phyloP scores from a whole-genome alignment of 2,113 vertebrate species.

The Meleagris gallopavo region DNA sequence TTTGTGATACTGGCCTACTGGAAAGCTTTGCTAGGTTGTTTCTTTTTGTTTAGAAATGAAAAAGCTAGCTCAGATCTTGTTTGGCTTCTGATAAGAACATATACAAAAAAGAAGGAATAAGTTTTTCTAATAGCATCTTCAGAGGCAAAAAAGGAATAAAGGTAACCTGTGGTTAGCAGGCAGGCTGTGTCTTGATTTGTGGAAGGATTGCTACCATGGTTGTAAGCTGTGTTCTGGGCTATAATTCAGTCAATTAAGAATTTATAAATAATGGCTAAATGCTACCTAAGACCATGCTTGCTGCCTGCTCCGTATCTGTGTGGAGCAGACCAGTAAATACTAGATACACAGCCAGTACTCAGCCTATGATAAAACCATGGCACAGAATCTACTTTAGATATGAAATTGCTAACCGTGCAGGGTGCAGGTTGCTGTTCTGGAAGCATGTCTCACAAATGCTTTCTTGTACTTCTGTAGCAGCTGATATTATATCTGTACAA shows the following conservation, averaged over 20 bases:
- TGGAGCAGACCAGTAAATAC: background rate
- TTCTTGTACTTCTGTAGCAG: background rate
- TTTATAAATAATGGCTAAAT: conserved; percentile 36
- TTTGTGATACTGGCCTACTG: background rate
- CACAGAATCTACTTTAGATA: background rate
- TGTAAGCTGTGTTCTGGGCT: background rate
- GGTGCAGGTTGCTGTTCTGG: background rate
- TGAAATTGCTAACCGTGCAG: background rate
- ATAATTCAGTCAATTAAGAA: conserved; percentile 51
- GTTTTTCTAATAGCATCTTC: conserved; percentile 46
- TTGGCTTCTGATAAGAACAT: background rate
- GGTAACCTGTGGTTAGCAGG: background rate
- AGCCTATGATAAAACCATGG: background rate
- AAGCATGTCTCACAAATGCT: background rate
- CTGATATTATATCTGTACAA: background rate
- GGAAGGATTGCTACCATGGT: conserved; percentile 7
- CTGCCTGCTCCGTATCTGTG: background rate
- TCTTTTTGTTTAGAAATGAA: background rate
- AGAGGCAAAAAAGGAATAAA: conserved; percentile 26
- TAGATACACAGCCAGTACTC: background rate
- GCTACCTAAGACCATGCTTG: background rate
- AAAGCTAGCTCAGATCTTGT: background rate
- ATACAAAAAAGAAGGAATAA: conserved; percentile 29
- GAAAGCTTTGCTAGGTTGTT: background rate
- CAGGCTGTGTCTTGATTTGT: conserved; percentile 35